Evolutionary conservation across 1,140 invertebrate genomes (phyloP).

Genomic region (Subanguina moxae): DNA sequence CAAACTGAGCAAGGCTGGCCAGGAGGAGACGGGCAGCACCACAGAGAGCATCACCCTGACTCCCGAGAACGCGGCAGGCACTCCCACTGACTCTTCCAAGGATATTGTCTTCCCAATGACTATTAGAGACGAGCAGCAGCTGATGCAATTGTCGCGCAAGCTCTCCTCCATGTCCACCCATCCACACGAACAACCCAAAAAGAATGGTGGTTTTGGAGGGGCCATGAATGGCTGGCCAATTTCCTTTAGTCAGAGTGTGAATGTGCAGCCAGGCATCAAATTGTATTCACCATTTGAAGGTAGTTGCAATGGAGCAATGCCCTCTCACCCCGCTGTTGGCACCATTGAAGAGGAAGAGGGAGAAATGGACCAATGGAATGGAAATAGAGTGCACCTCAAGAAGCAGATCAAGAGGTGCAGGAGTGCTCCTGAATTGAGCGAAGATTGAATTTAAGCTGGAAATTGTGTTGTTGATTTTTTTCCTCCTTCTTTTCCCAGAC

Average conservation of each 20-base stretch:
- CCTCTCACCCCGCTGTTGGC: neutral
- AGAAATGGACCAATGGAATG: too few relatives aligned
- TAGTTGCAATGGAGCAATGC: too few relatives aligned
- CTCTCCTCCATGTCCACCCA: slow-evolving; percentile 1
- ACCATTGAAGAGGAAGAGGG: slow-evolving; percentile 3
- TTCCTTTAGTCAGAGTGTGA: too few relatives aligned
- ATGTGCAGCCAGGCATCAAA: too few relatives aligned
- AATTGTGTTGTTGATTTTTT: too few relatives aligned
- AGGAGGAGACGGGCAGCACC: slow-evolving; percentile 21
- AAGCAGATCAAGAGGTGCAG: slow-evolving; percentile 1
- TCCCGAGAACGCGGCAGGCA: slow-evolving; percentile 11
- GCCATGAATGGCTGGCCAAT: neutral
- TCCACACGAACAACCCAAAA: neutral
- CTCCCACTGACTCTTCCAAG: slow-evolving; percentile 6
- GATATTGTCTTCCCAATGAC: slow-evolving; percentile 12
- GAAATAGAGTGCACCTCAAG: too few relatives aligned
- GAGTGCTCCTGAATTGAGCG: neutral
- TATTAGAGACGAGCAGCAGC: slow-evolving; percentile 7
- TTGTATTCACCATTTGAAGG: too few relatives aligned
- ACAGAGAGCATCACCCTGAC: slow-evolving; percentile 22
- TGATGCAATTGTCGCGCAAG: neutral
- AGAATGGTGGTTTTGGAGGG: neutral
- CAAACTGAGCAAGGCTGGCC: slow-evolving; percentile 21
- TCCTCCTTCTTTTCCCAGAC: neutral
- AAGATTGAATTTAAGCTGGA: neutral